These are phyloP conservation scores for Heteronetta atricapilla DNA, from an alignment of 2,113 vertebrate genomes.

Conservation along the genomic window DNA sequence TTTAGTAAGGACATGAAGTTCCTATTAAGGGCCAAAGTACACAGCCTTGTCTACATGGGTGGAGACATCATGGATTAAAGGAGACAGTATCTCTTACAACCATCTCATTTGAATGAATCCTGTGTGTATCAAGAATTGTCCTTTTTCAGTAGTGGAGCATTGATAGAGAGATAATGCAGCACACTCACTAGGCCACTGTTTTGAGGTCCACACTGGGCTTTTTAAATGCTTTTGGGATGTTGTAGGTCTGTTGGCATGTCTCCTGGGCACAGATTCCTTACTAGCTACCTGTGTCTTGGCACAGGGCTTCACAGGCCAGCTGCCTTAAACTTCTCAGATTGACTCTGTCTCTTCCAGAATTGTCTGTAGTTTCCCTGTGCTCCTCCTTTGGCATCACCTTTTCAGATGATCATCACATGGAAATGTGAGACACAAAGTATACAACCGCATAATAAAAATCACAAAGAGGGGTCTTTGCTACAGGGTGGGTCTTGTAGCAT, in stretches of 20 bases:
- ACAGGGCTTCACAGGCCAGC: neutral
- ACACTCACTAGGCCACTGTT: neutral
- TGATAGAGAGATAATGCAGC: neutral
- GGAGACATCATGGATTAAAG: neutral
- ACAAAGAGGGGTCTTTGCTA: neutral
- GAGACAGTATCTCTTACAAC: neutral
- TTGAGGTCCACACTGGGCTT: neutral
- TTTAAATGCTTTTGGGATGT: neutral
- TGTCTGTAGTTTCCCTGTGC: neutral
- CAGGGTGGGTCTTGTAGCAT: neutral
- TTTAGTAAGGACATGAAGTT: conserved; percentile 3
- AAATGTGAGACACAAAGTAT: neutral
- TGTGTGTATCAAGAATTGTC: neutral
- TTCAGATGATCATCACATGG: neutral
- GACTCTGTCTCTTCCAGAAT: neutral
- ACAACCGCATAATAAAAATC: neutral
- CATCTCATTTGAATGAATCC: neutral
- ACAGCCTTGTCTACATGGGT: neutral
- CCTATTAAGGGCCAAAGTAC: neutral
- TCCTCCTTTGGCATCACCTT: neutral
- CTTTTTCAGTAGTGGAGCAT: neutral
- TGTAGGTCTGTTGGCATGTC: neutral
- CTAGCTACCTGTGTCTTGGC: neutral
- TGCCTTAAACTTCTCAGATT: neutral
- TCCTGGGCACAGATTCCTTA: neutral